Evolutionary conservation across 2,113 vertebrate genomes (phyloP), one percentile per base, ranked within the genome.

Genomic region (Pelecanus crispus): DNA sequence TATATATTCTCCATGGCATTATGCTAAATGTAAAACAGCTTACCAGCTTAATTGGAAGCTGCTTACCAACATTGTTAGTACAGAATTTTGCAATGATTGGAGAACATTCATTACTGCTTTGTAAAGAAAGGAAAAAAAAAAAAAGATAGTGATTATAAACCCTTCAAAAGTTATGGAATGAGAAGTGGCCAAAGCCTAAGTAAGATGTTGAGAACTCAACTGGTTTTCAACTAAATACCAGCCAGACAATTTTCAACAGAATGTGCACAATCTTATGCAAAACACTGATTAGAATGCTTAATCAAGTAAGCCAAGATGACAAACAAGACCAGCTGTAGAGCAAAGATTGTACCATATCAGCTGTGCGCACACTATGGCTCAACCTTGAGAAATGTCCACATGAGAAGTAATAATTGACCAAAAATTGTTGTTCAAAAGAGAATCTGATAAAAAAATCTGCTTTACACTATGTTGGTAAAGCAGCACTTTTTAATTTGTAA

Each of bases 261-360:
- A 97, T 88, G 68, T 96, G 45, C 29, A 86, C 29, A 55, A 20
- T 96, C 86, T 87, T 91, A 84, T 75, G 78, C 68, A 94, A 94
- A 97, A 73, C 66, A 29, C 61, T 90, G 94, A 92, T 97, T 97
- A 94, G 97, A 95, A 90, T 92, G 59, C 92, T 94, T 97, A 96
- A 96, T 97, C 95, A 94, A 95, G 88, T 90, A 88, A 88, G 47
- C 86, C 0, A 2, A 95, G 88, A 94, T 94, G 94, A 95, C 96
- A 97, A 96, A 95, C 83, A 88, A 95, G 94, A 95, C 73, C 95
- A 92, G 93, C 96, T 97, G 97, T 96, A 95, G 73, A 94, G 86
- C 53, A 90, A 97, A 97, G 96, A 97, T 97, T 96, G 95, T 88
- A 81, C 84, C 40, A 1, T 97, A 94, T 97, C 96, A 96, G 92